Conservation (phyloP, 2,888 invertebrate genomes). For the Lysandra bellargus region DNA sequence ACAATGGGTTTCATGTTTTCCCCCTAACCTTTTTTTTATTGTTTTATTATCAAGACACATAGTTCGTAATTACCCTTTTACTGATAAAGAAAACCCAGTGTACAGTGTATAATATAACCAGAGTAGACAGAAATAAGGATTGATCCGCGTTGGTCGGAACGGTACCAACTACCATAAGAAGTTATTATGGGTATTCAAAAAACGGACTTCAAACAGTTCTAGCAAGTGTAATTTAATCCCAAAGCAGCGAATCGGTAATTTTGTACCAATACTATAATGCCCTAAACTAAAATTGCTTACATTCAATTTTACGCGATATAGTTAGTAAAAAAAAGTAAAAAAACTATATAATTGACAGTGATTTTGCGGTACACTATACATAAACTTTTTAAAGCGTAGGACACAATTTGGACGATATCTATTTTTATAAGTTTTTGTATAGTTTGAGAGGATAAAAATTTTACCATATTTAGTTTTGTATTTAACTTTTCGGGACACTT, state of each 20-base stretch:
- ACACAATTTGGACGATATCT: background rate
- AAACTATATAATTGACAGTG: background rate
- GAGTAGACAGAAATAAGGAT: too few relatives aligned
- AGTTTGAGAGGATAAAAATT: background rate
- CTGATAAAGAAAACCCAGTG: too few relatives aligned
- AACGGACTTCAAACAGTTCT: background rate
- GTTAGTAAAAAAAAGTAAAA: constrained; percentile 15
- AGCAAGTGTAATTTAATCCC: constrained; percentile 25
- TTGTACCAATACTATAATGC: constrained; percentile 25
- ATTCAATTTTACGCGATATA: constrained; percentile 13
- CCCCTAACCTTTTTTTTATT: background rate
- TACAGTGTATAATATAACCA: too few relatives aligned
- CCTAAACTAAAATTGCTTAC: constrained; percentile 26
- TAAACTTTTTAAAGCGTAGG: background rate
- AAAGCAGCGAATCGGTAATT: constrained; percentile 13
- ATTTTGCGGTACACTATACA: background rate
- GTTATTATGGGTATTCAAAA: background rate
- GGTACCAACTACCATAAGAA: too few relatives aligned
- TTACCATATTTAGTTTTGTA: background rate
- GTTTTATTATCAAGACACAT: constrained; percentile 2
- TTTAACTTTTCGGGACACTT: background rate
- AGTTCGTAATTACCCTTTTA: background rate
- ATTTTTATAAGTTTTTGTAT: background rate
- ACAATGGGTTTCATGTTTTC: background rate
- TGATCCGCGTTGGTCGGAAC: too few relatives aligned